A percentile compares a stretch with the other conserved stretches of the same genome.
These are phyloP conservation scores for Gallinago jamesoni DNA, from an alignment of 2,113 vertebrate genomes.

Conservation along the genomic window DNA sequence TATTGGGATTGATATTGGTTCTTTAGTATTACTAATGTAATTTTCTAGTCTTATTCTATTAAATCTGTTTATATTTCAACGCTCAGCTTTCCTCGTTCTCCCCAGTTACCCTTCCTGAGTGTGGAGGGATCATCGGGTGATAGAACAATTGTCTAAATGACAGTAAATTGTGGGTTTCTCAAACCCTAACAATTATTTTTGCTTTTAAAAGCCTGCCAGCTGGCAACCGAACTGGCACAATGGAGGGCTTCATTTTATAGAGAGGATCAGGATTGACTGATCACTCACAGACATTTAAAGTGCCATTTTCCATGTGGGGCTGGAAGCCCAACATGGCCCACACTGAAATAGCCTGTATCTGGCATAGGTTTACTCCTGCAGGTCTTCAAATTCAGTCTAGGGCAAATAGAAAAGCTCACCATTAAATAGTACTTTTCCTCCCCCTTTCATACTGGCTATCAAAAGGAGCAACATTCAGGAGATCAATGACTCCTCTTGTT, in stretches of 20 bases:
- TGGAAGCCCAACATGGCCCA: background rate
- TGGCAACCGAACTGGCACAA: background rate
- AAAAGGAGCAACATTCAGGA: background rate
- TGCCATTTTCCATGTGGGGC: background rate
- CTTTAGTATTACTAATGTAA: background rate
- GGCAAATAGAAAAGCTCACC: background rate
- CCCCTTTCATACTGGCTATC: background rate
- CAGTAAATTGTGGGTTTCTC: background rate
- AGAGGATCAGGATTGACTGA: background rate
- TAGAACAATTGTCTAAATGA: background rate
- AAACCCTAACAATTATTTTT: background rate
- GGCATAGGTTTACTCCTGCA: background rate
- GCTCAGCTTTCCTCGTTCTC: background rate
- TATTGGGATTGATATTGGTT: background rate
- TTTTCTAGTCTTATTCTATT: background rate
- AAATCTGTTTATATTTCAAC: background rate
- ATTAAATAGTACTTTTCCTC: background rate
- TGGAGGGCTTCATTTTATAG: background rate
- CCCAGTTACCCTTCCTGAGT: background rate
- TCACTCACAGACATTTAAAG: background rate
- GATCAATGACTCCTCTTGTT: background rate
- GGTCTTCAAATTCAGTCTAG: background rate
- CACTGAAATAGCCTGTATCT: background rate
- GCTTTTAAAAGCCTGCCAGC: background rate
- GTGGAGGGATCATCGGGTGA: background rate